A percentile compares a stretch with the other conserved stretches of the same genome.
phyloP scores from a whole-genome alignment of 2,888 invertebrate species.

The Cryptocephalus primarius region DNA sequence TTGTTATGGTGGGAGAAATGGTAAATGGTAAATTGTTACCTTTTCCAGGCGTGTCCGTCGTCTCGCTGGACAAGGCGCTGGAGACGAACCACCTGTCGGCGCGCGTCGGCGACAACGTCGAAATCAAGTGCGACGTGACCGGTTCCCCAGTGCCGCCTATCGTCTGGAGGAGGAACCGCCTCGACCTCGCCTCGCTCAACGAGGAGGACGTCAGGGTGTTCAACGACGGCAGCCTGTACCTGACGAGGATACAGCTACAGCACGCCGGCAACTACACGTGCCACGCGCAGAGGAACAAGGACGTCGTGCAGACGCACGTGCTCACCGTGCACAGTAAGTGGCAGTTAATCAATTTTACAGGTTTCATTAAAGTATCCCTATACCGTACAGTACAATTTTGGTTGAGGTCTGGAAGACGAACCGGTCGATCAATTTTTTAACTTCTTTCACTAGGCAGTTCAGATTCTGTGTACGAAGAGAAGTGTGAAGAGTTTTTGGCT shows the following conservation, averaged over 20 bases:
- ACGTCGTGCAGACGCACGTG: slow-evolving; percentile 63
- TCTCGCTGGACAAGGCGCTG: slow-evolving; percentile 58
- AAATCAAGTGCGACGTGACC: slow-evolving; percentile 66
- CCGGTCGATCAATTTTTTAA: too few relatives aligned
- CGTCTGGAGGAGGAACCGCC: slow-evolving; percentile 58
- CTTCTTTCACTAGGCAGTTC: too few relatives aligned
- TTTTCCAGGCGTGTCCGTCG: slow-evolving; percentile 62
- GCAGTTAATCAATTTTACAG: too few relatives aligned
- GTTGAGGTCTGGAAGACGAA: too few relatives aligned
- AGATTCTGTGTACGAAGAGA: too few relatives aligned
- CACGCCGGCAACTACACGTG: slow-evolving; percentile 72
- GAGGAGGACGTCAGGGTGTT: slow-evolving; percentile 57
- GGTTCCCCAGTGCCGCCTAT: slow-evolving; percentile 59
- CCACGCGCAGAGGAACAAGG: slow-evolving; percentile 58
- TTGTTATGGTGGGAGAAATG: too few relatives aligned
- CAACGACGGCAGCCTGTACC: slow-evolving; percentile 62
- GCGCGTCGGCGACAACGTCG: slow-evolving; percentile 63
- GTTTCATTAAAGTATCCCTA: too few relatives aligned
- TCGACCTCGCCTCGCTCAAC: slow-evolving; percentile 49
- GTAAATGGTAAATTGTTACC: too few relatives aligned
- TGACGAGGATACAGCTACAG: slow-evolving; percentile 58
- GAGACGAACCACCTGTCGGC: slow-evolving; percentile 60
- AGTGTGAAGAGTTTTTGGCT: too few relatives aligned
- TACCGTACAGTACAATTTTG: too few relatives aligned
- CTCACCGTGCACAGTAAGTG: slow-evolving; percentile 61